These are phyloP conservation scores for Drepanosiphum platanoidis DNA, from an alignment of 2,888 invertebrate species.

Conservation along the genomic window DNA sequence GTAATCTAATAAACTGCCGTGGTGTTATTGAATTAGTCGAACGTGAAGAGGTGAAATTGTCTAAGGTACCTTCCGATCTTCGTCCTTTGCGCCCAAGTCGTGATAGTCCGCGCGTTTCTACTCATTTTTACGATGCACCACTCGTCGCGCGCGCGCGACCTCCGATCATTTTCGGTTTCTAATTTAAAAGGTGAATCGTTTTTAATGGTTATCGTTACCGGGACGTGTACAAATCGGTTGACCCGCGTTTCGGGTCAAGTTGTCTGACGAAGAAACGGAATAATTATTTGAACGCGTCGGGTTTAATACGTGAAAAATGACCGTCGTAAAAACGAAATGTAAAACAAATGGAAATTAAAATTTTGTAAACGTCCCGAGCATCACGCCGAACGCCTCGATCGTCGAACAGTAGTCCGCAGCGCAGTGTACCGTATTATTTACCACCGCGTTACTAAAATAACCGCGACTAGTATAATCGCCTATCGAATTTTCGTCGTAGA, in stretches of 20 bases:
- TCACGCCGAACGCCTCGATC: not conserved
- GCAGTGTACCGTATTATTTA: not conserved
- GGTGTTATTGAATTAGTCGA: too few relatives aligned
- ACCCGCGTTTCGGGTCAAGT: not conserved
- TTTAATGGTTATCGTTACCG: constrained; percentile 11
- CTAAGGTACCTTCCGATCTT: too few relatives aligned
- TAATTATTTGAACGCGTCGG: not conserved
- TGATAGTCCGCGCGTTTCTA: too few relatives aligned
- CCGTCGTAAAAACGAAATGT: constrained; percentile 2
- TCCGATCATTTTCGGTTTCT: constrained; percentile 38
- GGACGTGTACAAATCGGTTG: constrained; percentile 26
- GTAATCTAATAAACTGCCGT: too few relatives aligned
- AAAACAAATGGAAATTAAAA: not conserved
- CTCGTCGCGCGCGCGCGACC: not conserved
- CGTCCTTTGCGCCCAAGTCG: too few relatives aligned
- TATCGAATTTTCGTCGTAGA: too few relatives aligned
- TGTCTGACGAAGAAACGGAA: constrained; percentile 1
- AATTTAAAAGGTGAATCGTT: constrained; percentile 29
- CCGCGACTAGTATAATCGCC: too few relatives aligned
- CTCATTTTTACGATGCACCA: not conserved
- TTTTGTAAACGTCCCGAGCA: not conserved
- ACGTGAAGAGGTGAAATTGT: too few relatives aligned
- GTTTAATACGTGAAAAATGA: constrained; percentile 9
- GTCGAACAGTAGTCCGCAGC: not conserved
- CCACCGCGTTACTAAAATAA: not conserved